Evolutionary conservation across 2,888 invertebrate genomes (phyloP).

Genomic region (Spilarctia lutea): DNA sequence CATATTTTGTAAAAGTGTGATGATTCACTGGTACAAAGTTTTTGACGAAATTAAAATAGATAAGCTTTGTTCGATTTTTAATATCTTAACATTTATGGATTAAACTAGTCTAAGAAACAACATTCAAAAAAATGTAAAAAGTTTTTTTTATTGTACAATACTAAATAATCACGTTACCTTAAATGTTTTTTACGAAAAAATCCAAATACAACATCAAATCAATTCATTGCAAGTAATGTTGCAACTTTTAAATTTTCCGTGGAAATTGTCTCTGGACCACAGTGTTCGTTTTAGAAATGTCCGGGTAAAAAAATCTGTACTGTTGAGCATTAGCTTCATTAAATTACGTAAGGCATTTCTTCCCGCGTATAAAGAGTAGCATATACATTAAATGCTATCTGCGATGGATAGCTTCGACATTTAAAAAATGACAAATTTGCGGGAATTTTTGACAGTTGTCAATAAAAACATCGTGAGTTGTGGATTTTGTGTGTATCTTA

Average conservation of each 20-base stretch:
- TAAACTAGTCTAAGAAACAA: too few species aligned
- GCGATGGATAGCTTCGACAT: conserved; percentile 7
- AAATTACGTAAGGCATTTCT: conserved; percentile 15
- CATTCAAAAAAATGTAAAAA: too few species aligned
- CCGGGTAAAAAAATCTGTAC: neutral
- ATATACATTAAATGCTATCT: conserved; percentile 27
- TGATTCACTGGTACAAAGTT: too few species aligned
- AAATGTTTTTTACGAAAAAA: too few species aligned
- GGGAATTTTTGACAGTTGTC: conserved; percentile 84
- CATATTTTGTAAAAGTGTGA: too few species aligned
- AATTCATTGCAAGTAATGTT: neutral
- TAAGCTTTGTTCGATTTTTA: too few species aligned
- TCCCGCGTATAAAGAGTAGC: conserved; percentile 29
- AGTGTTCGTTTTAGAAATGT: neutral
- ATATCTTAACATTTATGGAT: too few species aligned
- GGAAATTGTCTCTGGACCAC: neutral
- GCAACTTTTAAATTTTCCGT: neutral
- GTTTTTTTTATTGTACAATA: too few species aligned
- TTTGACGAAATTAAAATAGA: too few species aligned
- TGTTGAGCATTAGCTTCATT: conserved; percentile 19
- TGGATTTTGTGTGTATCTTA: conserved; percentile 61
- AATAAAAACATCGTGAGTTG: conserved; percentile 79
- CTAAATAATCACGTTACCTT: too few species aligned
- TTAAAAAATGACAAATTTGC: conserved; percentile 74
- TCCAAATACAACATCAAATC: neutral